phyloP scores from a whole-genome alignment of 2,113 vertebrate species.

The Eclectus roratus region DNA sequence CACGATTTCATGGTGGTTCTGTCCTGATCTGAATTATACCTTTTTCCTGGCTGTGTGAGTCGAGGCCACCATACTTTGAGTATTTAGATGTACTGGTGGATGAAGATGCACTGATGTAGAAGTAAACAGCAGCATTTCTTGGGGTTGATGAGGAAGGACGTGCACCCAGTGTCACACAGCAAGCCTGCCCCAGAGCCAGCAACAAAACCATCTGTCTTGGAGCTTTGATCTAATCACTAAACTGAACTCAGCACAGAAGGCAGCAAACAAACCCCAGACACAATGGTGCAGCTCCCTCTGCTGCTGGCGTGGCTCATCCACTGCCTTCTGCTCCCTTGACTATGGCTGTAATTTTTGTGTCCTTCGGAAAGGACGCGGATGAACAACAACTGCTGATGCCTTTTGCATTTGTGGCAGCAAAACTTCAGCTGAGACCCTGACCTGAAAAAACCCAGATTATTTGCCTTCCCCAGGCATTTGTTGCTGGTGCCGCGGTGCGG shows the following conservation, averaged over 20 bases:
- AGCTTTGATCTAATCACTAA: rapidly evolving
- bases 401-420: neutral
- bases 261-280: rapidly evolving
- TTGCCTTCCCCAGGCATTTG: rapidly evolving
- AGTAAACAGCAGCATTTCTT: neutral
- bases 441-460: rapidly evolving
- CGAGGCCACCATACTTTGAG: neutral
- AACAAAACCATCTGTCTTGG: rapidly evolving
- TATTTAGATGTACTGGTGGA: neutral
- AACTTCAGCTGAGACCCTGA: neutral
- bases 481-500: rapidly evolving
- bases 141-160: rapidly evolving
- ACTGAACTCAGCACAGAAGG: rapidly evolving
- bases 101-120: neutral
- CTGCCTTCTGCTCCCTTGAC: neutral
- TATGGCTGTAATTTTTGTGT: neutral
- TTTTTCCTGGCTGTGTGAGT: neutral
- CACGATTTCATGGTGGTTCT: rapidly evolving
- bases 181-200: neutral
- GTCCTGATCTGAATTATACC: neutral
- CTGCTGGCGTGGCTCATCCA: rapidly evolving
- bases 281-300: rapidly evolving
- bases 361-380: neutral
- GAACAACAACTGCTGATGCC: neutral
- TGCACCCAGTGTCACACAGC: rapidly evolving